Evolutionary conservation across 2,797 vertebrate genomes (phyloP).

Genomic region (Myotis findleyi): DNA sequence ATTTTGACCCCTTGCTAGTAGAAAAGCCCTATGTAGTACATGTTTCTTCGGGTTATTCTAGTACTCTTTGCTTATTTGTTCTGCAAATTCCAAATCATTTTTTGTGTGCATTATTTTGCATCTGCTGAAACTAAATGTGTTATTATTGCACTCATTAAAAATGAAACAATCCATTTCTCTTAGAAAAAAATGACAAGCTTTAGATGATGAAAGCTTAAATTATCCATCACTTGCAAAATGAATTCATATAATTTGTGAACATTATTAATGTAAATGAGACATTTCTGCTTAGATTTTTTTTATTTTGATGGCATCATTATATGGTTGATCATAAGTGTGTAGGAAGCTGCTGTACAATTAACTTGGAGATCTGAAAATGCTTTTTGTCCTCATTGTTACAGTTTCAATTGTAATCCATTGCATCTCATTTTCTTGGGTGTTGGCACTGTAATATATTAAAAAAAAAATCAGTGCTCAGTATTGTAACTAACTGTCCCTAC

Average conservation of each 20-base stretch:
- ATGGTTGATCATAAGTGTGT: slow-evolving; percentile 94
- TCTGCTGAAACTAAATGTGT: slow-evolving; percentile 93
- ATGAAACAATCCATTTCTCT: slow-evolving; percentile 97
- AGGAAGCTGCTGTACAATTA: slow-evolving; percentile 96
- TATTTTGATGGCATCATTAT: slow-evolving; percentile 95
- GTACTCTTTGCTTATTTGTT: slow-evolving; percentile 90
- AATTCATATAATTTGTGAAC: slow-evolving; percentile 95
- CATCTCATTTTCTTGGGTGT: slow-evolving; percentile 94
- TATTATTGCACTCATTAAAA: slow-evolving; percentile 98
- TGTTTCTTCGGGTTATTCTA: slow-evolving; percentile 89
- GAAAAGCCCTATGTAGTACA: slow-evolving; percentile 90
- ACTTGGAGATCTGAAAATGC: slow-evolving; percentile 95
- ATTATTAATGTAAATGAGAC: slow-evolving; percentile 95
- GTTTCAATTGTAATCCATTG: slow-evolving; percentile 94
- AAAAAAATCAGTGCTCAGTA: slow-evolving; percentile 90
- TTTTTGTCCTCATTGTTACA: slow-evolving; percentile 92
- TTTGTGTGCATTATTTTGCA: slow-evolving; percentile 91
- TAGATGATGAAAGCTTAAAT: slow-evolving; percentile 98
- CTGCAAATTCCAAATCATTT: slow-evolving; percentile 92
- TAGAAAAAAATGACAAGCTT: slow-evolving; percentile 94
- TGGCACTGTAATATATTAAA: slow-evolving; percentile 92
- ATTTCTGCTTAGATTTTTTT: slow-evolving; percentile 93
- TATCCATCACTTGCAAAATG: slow-evolving; percentile 96
- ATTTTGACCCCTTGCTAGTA: slow-evolving; percentile 88
- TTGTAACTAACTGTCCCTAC: slow-evolving; percentile 93